phyloP scores from a whole-genome alignment of 2,797 vertebrate species.

The Falco naumanni region DNA sequence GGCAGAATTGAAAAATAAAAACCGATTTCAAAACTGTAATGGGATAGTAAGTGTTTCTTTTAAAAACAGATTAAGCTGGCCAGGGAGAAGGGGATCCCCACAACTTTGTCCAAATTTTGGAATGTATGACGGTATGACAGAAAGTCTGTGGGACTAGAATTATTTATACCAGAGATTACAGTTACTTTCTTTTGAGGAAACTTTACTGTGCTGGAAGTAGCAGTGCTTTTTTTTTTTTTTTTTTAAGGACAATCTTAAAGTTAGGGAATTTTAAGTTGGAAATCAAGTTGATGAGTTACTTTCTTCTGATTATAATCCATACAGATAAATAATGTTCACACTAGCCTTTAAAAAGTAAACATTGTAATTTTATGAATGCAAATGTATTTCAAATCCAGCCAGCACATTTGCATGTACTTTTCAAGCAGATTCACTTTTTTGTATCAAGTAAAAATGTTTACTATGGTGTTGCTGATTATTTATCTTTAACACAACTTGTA shows the following conservation, averaged over 20 bases:
- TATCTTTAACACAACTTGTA: slow-evolving; percentile 22
- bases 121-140: not conserved
- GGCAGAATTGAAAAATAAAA: slow-evolving; percentile 44
- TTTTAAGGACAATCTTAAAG: slow-evolving; percentile 21
- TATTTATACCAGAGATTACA: slow-evolving; percentile 28
- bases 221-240: not conserved
- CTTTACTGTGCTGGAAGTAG: slow-evolving; percentile 33
- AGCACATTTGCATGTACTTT: slow-evolving; percentile 44
- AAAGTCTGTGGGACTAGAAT: not conserved
- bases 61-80: slow-evolving; percentile 4
- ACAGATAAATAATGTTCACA: not conserved
- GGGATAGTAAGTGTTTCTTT: slow-evolving; percentile 48
- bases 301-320: slow-evolving; percentile 11
- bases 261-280: not conserved
- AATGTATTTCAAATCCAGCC: slow-evolving; percentile 3
- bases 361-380: slow-evolving; percentile 32
- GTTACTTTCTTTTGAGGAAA: not conserved
- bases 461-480: not conserved
- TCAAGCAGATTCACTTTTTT: slow-evolving; percentile 33
- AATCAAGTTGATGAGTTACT: not conserved
- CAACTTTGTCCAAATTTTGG: not conserved
- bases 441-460: slow-evolving; percentile 29
- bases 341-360: slow-evolving; percentile 10
- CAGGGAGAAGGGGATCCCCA: slow-evolving; percentile 47
- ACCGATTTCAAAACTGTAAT: not conserved